Percentiles rank a stretch among this genome's conserved stretches.
phyloP scores from a whole-genome alignment of 2,888 invertebrate genomes.

The Coleophora flavipennella region DNA sequence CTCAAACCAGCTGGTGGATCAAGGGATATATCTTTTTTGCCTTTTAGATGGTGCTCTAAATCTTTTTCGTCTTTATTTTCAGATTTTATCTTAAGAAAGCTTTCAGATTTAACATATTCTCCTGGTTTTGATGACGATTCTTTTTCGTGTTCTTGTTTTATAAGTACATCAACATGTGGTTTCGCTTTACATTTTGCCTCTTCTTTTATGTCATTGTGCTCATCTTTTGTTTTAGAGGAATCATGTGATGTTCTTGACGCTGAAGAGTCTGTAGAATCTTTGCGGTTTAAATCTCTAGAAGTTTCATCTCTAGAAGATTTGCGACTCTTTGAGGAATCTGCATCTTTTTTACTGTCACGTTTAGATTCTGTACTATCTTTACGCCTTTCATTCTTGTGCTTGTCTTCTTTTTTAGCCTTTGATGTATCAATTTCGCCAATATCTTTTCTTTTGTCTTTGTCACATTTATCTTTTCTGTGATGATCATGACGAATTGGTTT shows the following conservation, averaged over 20 bases:
- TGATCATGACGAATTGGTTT: constrained; percentile 61
- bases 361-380: constrained; percentile 54
- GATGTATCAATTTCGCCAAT: constrained; percentile 30
- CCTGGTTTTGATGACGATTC: constrained; percentile 28
- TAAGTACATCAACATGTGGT: constrained; percentile 54
- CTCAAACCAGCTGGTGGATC: constrained; percentile 36
- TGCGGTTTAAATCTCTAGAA: constrained; percentile 50
- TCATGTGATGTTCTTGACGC: constrained; percentile 61
- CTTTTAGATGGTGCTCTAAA: constrained; percentile 30
- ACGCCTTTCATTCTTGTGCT: constrained; percentile 55
- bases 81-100: constrained; percentile 19
- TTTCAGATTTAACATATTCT: constrained; percentile 24
- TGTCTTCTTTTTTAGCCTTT: constrained; percentile 60
- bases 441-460: constrained; percentile 52
- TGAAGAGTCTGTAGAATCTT: constrained; percentile 67
- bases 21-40: not conserved
- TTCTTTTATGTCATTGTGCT: constrained; percentile 47
- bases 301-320: constrained; percentile 62
- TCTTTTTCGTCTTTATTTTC: constrained; percentile 22
- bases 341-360: constrained; percentile 58
- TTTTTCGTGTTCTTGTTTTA: constrained; percentile 67
- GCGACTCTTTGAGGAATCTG: constrained; percentile 42
- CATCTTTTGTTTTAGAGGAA: constrained; percentile 53
- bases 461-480: constrained; percentile 58
- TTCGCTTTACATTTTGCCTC: constrained; percentile 46